phyloP scores from a whole-genome alignment of 2,113 vertebrate genomes.

The Sander lucioperca region DNA sequence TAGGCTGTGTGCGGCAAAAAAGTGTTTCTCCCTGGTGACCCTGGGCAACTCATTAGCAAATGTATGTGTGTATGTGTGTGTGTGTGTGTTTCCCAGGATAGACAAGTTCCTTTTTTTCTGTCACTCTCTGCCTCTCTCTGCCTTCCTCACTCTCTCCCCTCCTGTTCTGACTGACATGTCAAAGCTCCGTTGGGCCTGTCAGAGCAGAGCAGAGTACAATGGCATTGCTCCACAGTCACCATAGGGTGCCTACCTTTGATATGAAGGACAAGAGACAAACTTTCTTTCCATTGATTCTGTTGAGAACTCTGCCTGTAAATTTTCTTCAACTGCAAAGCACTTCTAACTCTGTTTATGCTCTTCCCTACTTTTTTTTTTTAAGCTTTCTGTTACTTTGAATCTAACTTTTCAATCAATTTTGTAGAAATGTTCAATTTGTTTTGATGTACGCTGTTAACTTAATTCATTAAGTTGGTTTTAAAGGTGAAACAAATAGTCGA shows the following conservation, averaged over 20 bases:
- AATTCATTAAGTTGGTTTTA: background rate
- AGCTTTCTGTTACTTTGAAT: background rate
- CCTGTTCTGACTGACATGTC: constrained; percentile 70
- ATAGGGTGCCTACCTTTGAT: constrained; percentile 64
- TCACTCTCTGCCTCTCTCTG: constrained; percentile 35
- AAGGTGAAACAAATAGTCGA: background rate
- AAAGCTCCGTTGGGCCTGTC: constrained; percentile 63
- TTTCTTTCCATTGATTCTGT: constrained; percentile 44
- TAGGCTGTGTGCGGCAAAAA: constrained; percentile 54
- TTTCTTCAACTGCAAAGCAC: constrained; percentile 19
- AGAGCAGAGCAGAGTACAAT: constrained; percentile 58
- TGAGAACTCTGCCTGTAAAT: constrained; percentile 43
- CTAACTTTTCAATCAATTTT: constrained; percentile 11
- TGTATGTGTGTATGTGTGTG: constrained; percentile 41
- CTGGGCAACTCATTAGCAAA: constrained; percentile 70
- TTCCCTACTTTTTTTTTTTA: background rate
- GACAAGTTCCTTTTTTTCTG: constrained; percentile 32
- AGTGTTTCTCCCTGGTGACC: constrained; percentile 53
- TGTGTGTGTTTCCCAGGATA: constrained; percentile 55
- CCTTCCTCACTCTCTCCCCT: constrained; percentile 41
- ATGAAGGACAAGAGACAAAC: constrained; percentile 67
- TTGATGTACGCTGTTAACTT: background rate
- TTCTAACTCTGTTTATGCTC: constrained; percentile 2
- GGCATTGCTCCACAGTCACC: constrained; percentile 47
- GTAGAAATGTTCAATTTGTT: background rate